phyloP scores from a whole-genome alignment of 2,888 invertebrate genomes.

The Pecten maximus region DNA sequence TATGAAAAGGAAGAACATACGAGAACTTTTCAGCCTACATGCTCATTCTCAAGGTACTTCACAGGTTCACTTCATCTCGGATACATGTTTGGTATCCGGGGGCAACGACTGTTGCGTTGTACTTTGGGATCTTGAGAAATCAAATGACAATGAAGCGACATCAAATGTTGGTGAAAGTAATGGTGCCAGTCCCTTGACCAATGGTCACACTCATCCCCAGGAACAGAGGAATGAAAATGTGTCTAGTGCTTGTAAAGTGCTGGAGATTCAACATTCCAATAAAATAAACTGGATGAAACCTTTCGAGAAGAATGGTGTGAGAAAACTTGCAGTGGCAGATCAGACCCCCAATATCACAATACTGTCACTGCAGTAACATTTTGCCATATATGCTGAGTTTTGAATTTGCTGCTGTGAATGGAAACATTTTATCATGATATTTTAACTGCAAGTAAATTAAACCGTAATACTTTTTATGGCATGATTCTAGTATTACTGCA shows the following conservation, averaged over 20 bases:
- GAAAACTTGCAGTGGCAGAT: constrained; percentile 76
- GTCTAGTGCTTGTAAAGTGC: constrained; percentile 66
- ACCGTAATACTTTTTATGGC: not conserved
- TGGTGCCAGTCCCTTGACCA: constrained; percentile 46
- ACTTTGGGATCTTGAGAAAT: constrained; percentile 76
- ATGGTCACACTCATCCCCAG: constrained; percentile 62
- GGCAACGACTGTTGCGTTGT: constrained; percentile 77
- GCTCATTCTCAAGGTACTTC: constrained; percentile 79
- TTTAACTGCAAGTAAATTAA: not conserved
- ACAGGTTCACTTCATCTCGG: constrained; percentile 78
- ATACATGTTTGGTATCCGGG: constrained; percentile 72
- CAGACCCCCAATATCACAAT: constrained; percentile 72
- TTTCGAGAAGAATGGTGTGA: constrained; percentile 58
- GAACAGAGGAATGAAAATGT: constrained; percentile 66
- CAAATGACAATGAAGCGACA: constrained; percentile 54
- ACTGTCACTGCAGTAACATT: constrained; percentile 52
- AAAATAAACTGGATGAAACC: constrained; percentile 80
- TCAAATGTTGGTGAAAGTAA: constrained; percentile 43
- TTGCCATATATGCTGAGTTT: no score
- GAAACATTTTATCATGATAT: not conserved
- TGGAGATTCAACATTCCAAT: constrained; percentile 67
- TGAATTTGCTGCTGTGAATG: no score
- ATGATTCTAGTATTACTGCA: not conserved
- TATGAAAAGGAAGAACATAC: constrained; percentile 69
- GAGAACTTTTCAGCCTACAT: constrained; percentile 71